Percentiles rank a stretch among this genome's conserved stretches.
Conservation (phyloP, 2,113 vertebrate genomes). For the Mirounga angustirostris region DNA sequence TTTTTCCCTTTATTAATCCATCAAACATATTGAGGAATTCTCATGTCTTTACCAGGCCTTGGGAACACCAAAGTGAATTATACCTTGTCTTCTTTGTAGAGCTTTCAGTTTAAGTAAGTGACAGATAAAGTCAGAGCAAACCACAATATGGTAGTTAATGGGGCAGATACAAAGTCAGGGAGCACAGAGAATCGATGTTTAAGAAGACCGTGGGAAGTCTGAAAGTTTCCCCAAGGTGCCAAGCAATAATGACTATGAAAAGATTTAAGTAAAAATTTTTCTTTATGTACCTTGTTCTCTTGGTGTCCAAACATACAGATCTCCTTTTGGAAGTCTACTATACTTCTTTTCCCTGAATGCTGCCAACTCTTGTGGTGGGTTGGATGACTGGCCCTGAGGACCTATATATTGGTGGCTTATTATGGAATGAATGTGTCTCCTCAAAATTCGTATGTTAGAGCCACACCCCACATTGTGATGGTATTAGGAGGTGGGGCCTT, state of each 20-base stretch:
- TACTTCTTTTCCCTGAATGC: background rate
- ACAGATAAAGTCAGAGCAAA: conserved; percentile 11
- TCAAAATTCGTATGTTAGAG: background rate
- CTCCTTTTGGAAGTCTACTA: conserved; percentile 16
- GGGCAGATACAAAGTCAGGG: background rate
- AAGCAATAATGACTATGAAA: conserved; percentile 50
- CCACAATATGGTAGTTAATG: background rate
- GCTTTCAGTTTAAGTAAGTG: background rate
- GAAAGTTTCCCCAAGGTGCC: conserved; percentile 20
- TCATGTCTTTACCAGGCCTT: background rate
- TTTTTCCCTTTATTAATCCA: conserved; percentile 46
- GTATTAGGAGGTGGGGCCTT: background rate
- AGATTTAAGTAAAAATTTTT: background rate
- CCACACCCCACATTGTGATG: background rate
- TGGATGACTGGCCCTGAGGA: background rate
- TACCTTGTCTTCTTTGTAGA: background rate
- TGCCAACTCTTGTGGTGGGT: background rate
- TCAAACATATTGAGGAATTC: background rate
- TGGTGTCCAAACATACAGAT: background rate
- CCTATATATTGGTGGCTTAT: background rate
- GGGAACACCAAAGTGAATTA: background rate
- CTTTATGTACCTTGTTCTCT: conserved; percentile 5
- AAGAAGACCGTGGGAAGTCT: conserved; percentile 31
- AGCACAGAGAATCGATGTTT: background rate
- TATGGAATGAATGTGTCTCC: background rate